Percentiles rank a stretch among this genome's conserved stretches.
phyloP scores from a whole-genome alignment of 2,113 vertebrate species.

The Oceanodroma tethys region DNA sequence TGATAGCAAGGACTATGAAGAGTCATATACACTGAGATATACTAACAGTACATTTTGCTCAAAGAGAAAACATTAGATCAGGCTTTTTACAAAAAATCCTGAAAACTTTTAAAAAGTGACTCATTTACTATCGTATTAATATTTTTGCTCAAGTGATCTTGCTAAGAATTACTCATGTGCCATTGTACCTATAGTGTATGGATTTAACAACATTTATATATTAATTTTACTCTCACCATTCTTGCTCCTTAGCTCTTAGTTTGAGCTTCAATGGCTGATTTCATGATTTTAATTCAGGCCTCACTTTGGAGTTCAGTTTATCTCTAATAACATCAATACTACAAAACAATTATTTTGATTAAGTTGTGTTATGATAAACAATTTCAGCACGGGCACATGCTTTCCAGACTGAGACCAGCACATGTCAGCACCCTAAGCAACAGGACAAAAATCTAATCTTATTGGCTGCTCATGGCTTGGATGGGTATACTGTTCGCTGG shows the following conservation, averaged over 20 bases:
- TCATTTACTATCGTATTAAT: not conserved
- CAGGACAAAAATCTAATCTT: not conserved
- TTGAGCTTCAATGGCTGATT: not conserved
- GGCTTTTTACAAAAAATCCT: not conserved
- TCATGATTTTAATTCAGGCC: not conserved
- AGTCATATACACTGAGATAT: not conserved
- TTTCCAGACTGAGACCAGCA: not conserved
- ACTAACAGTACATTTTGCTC: not conserved
- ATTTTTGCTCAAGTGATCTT: not conserved
- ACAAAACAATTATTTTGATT: not conserved
- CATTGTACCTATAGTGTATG: not conserved
- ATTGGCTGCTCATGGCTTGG: not conserved
- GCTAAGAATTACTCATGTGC: not conserved
- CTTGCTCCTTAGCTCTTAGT: not conserved
- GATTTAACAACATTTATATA: not conserved
- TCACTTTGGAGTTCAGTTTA: not conserved
- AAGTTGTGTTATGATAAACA: not conserved
- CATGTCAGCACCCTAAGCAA: not conserved
- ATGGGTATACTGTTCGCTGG: not conserved
- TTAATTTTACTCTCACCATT: not conserved
- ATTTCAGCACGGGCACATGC: not conserved
- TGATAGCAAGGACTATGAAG: not conserved
- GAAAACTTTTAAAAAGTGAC: not conserved
- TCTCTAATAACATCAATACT: not conserved
- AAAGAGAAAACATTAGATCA: not conserved